Evolutionary conservation across 2,797 vertebrate genomes (phyloP), one percentile per base, ranked within the genome.

Genomic region (Macrochelys suwanniensis): DNA sequence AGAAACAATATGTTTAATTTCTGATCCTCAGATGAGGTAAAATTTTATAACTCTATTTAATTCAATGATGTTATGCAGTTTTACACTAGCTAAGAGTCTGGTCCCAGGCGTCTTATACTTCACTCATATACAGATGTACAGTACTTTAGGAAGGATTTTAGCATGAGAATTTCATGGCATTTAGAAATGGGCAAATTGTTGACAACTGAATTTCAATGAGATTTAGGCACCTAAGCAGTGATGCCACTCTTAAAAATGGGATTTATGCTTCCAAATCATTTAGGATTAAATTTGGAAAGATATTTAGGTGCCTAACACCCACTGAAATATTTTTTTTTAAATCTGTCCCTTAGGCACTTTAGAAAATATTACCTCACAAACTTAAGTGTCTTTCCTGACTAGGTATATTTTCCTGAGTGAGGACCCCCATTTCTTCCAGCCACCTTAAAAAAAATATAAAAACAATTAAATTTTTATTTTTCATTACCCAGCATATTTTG

Each of bases 1-100:
- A 87, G 6, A 25, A 91, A 92, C 92, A 78, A 1, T n/a, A 26
- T 2, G 26, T 81, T 88, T 86, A 51, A 92, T 93, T 94, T 93
- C 56, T 92, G n/a, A 68, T 68, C n/a, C n/a, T 37, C 65, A 68
- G n/a, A 68, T 37, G 33, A 21, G 2, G 19, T 37, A 68, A 68
- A 21, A 19, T n/a, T 37, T 8, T n/a, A 37, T 37, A 37, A 19
- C 4, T 37, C 33, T n/a, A 68, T 68, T 68, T n/a, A 19, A 68
- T n/a, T 68, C n/a, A 37, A 37, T 10, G 16, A 10, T 19, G 33
- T 68, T 37, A 37, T 37, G 17, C n/a, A n/a, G 5, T 68, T 68
- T 68, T 68, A 57, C n/a, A 37, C n/a, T 37, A n/a, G 33, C 16
- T 68, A 68, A 68, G n/a, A 21, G n/a, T 37, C 16, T 68, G 10